Conservation (phyloP, 2,113 vertebrate genomes). For the Mirza zaza region DNA sequence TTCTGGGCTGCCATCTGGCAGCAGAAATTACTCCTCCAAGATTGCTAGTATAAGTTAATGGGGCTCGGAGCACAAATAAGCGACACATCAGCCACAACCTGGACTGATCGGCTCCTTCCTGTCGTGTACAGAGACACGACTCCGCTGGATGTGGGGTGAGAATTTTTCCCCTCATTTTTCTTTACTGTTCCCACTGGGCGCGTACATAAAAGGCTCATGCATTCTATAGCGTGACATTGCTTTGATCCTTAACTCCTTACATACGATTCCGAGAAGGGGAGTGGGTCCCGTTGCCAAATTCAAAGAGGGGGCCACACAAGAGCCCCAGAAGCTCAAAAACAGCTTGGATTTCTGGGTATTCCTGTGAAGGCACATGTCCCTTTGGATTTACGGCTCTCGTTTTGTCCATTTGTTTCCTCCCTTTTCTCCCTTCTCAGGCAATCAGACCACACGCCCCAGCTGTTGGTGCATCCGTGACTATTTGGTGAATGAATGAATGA, state of each 20-base stretch:
- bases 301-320: slow-evolving; percentile 18
- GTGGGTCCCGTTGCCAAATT: not conserved
- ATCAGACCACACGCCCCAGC: not conserved
- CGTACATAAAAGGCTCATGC: not conserved
- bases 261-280: not conserved
- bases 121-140: not conserved
- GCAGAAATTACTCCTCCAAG: slow-evolving; percentile 57
- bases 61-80: slow-evolving; percentile 26
- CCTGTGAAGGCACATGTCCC: not conserved
- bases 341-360: not conserved
- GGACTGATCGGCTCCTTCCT: not conserved
- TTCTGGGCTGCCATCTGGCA: slow-evolving; percentile 40
- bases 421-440: not conserved
- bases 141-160: not conserved
- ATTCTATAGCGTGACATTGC: not conserved
- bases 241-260: slow-evolving; percentile 54
- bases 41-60: slow-evolving; percentile 16
- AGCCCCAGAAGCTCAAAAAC: not conserved
- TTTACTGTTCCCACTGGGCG: not conserved
- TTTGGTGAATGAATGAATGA: not conserved
- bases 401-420: slow-evolving; percentile 38
- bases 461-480: not conserved
- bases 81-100: not conserved
- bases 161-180: not conserved
- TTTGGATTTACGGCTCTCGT: slow-evolving; percentile 13